Conservation (phyloP, 2,888 invertebrate genomes). For the Spodoptera exigua region DNA sequence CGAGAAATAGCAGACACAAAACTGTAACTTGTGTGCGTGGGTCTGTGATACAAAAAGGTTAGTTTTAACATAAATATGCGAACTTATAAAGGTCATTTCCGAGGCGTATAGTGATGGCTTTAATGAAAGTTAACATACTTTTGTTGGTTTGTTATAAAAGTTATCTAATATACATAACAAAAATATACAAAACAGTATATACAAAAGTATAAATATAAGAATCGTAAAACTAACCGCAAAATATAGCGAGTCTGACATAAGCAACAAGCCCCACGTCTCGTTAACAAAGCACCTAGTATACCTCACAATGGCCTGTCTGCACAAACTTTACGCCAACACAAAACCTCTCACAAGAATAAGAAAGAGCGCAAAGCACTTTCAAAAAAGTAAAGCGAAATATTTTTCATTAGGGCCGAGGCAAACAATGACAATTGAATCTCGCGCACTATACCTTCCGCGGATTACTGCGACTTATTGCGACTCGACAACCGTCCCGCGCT, state of each 20-base stretch:
- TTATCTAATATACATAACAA: background rate
- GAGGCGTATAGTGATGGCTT: background rate
- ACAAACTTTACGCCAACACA: constrained; percentile 34
- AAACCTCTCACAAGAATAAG: constrained; percentile 42
- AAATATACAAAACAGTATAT: too few relatives aligned
- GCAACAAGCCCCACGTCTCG: constrained; percentile 7
- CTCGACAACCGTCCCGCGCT: constrained; percentile 80
- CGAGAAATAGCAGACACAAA: constrained; percentile 37
- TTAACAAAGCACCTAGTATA: constrained; percentile 31
- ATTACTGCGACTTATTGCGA: constrained; percentile 84
- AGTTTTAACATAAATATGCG: background rate
- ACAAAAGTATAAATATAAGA: constrained; percentile 1
- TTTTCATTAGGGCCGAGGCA: constrained; percentile 83
- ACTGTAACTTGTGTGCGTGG: constrained; percentile 15
- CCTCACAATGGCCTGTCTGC: constrained; percentile 31
- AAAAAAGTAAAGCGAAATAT: constrained; percentile 81
- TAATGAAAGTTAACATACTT: background rate
- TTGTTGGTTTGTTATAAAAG: too few relatives aligned
- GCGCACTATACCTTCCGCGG: constrained; percentile 79
- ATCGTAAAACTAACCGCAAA: constrained; percentile 1
- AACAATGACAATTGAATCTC: constrained; percentile 84
- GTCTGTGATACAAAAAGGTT: constrained; percentile 21
- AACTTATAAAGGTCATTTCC: constrained; percentile 21
- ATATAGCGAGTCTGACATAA: background rate
- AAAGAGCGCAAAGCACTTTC: constrained; percentile 68